These are phyloP conservation scores for Pemphredon lugubris DNA, from an alignment of 2,888 invertebrate genomes.

Conservation along the genomic window DNA sequence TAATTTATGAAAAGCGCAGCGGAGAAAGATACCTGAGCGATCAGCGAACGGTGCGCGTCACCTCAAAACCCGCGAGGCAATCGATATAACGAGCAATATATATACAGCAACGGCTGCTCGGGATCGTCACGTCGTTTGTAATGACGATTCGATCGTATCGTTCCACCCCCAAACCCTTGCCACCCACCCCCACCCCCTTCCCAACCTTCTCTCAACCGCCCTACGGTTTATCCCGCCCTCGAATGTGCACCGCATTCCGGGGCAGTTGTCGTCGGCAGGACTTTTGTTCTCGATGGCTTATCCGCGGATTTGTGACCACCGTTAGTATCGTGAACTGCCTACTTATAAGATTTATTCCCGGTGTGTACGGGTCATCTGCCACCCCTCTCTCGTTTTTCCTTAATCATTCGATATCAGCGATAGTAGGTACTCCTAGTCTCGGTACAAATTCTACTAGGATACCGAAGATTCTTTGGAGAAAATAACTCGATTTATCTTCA, in stretches of 20 bases:
- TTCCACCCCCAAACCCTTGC: constrained; percentile 46
- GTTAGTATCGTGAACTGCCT: constrained; percentile 78
- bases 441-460: no score
- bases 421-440: background rate
- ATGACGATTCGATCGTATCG: constrained; percentile 79
- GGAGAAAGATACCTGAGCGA: constrained; percentile 37
- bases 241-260: constrained; percentile 70
- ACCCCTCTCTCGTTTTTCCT: constrained; percentile 14
- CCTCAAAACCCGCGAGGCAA: constrained; percentile 28
- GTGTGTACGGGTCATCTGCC: constrained; percentile 23
- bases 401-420: constrained; percentile 28
- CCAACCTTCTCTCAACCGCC: no score
- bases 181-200: constrained; percentile 46
- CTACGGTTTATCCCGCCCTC: constrained; percentile 52
- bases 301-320: constrained; percentile 78
- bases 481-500: no score
- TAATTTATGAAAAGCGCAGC: constrained; percentile 56
- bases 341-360: constrained; percentile 78
- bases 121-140: constrained; percentile 79
- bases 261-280: constrained; percentile 63
- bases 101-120: constrained; percentile 73
- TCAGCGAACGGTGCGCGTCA: constrained; percentile 15
- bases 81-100: constrained; percentile 67
- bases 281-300: constrained; percentile 76
- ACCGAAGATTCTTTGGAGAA: no score